A percentile compares a stretch with the other conserved stretches of the same genome.
Conservation (phyloP, 1,140 invertebrate species). For the Drosophila rhopaloa region DNA sequence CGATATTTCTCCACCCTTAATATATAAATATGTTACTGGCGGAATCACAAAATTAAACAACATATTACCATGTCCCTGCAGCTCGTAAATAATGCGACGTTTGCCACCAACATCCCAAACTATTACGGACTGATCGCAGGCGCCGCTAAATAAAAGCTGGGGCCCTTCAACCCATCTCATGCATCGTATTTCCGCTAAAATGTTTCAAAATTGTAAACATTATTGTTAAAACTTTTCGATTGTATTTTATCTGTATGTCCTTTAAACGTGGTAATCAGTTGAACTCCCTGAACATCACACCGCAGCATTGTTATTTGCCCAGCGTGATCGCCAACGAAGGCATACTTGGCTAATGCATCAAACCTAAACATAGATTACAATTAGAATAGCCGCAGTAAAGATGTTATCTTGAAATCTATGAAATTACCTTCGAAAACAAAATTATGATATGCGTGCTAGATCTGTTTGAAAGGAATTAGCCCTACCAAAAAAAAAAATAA, state of each 20-base stretch:
- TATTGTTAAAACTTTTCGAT: neutral
- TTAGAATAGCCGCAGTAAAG: neutral
- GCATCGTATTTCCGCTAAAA: conserved; percentile 89
- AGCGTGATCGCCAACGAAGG: conserved; percentile 98
- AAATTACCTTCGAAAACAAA: too few relatives aligned
- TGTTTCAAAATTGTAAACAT: neutral
- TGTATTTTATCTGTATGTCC: conserved; percentile 92
- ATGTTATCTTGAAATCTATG: too few relatives aligned
- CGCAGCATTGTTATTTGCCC: conserved; percentile 98
- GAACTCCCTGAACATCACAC: conserved; percentile 90
- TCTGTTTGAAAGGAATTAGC: too few relatives aligned
- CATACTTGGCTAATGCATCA: conserved; percentile 96
- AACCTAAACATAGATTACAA: conserved; percentile 88
- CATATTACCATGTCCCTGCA: conserved; percentile 89
- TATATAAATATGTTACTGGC: neutral
- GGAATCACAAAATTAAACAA: neutral
- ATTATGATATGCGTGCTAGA: too few relatives aligned
- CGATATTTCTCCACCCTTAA: conserved; percentile 99
- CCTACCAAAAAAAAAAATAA: too few relatives aligned
- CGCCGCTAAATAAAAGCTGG: conserved; percentile 96
- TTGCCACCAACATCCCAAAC: conserved; percentile 99
- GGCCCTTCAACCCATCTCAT: conserved; percentile 95
- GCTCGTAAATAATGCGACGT: conserved; percentile 98
- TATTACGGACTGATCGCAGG: conserved; percentile 97
- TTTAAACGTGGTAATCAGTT: conserved; percentile 95